A percentile compares a stretch with the other conserved stretches of the same genome.
phyloP scores from a whole-genome alignment of 2,888 invertebrate species.

The Mythimna loreyi region DNA sequence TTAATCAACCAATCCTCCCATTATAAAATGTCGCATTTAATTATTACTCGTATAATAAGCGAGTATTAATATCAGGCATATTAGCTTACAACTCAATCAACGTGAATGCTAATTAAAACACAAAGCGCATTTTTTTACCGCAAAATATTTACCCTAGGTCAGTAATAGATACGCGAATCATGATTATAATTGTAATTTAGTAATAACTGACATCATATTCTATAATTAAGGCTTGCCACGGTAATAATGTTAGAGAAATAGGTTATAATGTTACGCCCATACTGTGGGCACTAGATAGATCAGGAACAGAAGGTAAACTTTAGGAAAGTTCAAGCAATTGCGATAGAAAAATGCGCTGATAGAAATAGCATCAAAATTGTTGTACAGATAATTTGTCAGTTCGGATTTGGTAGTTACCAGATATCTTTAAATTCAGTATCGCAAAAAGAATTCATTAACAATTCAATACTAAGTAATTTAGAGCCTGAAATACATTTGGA shows the following conservation, averaged over 20 bases:
- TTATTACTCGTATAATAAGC: neutral
- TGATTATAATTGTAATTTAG: conserved; percentile 11
- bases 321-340: neutral
- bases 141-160: conserved; percentile 4
- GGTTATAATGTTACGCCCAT: conserved; percentile 20
- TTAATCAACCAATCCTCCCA: neutral
- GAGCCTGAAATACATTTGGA: no score
- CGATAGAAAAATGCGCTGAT: neutral
- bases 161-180: conserved; percentile 17
- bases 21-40: neutral
- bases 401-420: no score
- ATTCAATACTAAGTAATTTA: no score
- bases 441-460: no score
- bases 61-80: conserved; percentile 1
- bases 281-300: neutral
- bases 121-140: neutral
- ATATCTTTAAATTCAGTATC: no score
- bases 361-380: neutral
- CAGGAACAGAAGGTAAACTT: neutral
- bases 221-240: conserved; percentile 14
- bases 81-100: neutral
- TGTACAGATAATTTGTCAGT: no score
- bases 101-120: neutral
- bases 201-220: conserved; percentile 29
- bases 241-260: conserved; percentile 18